A percentile compares a stretch with the other conserved stretches of the same genome.
Evolutionary conservation across 1,140 invertebrate genomes (phyloP).

Genomic region (Pemphigus obesinymphae): DNA sequence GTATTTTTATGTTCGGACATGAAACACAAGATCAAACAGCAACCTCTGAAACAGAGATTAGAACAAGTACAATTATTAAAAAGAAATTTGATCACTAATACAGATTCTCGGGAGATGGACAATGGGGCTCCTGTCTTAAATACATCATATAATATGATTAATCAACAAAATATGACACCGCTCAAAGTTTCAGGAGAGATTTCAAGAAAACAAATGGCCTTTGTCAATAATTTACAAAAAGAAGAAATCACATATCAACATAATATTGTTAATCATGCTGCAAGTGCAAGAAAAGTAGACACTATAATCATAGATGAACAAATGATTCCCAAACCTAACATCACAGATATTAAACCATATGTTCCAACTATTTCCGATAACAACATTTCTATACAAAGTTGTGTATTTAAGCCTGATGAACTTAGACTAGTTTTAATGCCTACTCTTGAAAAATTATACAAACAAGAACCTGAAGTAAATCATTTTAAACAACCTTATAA

Average conservation of each 20-base stretch:
- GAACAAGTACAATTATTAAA: slow-evolving; percentile 83
- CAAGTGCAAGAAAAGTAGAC: slow-evolving; percentile 19
- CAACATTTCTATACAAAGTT: slow-evolving; percentile 31
- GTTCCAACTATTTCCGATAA: slow-evolving; percentile 10
- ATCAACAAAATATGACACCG: slow-evolving; percentile 47
- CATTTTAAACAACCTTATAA: slow-evolving; percentile 97
- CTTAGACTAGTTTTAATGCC: slow-evolving; percentile 87
- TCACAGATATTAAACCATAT: slow-evolving; percentile 36
- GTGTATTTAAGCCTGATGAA: slow-evolving; percentile 89
- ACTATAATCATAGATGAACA: slow-evolving; percentile 24
- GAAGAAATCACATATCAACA: slow-evolving; percentile 52
- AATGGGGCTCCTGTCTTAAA: slow-evolving; percentile 49
- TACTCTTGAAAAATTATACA: slow-evolving; percentile 87
- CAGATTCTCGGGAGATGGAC: slow-evolving; percentile 54
- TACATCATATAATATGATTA: slow-evolving; percentile 32
- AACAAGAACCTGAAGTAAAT: slow-evolving; percentile 90
- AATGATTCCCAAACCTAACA: slow-evolving; percentile 29
- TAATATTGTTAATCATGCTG: slow-evolving; percentile 44
- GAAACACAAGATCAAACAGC: slow-evolving; percentile 94
- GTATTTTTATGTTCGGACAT: slow-evolving; percentile 98
- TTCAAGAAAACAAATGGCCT: slow-evolving; percentile 65
- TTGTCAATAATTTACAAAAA: slow-evolving; percentile 78
- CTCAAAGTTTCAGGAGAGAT: slow-evolving; percentile 64
- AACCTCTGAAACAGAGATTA: slow-evolving; percentile 86
- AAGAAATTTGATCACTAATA: slow-evolving; percentile 82